phyloP scores from a whole-genome alignment of 2,888 invertebrate genomes.

The Hedychridium roseum region DNA sequence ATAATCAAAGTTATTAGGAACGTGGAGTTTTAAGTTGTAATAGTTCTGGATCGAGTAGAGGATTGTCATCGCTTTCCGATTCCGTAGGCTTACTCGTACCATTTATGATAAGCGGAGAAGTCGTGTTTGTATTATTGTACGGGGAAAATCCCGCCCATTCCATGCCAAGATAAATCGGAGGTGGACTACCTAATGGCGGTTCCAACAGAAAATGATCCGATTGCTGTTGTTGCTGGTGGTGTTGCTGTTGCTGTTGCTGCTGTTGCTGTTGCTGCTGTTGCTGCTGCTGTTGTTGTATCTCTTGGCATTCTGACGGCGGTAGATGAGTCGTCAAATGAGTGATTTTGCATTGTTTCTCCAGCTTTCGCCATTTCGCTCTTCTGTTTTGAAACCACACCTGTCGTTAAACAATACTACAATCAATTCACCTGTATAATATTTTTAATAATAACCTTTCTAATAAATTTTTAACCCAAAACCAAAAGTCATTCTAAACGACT shows the following conservation, averaged over 20 bases:
- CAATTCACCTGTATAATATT: no score
- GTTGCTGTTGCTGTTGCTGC: constrained; percentile 41
- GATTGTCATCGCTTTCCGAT: constrained; percentile 52
- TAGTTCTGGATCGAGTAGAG: constrained; percentile 58
- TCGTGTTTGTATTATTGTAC: constrained; percentile 50
- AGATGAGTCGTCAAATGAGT: constrained; percentile 52
- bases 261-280: constrained; percentile 46
- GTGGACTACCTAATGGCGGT: constrained; percentile 59
- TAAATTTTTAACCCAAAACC: no score
- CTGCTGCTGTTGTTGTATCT: constrained; percentile 45
- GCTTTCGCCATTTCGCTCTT: constrained; percentile 68
- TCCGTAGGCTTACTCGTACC: constrained; percentile 55
- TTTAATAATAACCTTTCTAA: no score
- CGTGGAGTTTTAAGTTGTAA: constrained; percentile 59
- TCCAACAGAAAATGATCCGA: constrained; percentile 56
- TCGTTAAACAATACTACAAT: constrained; percentile 2
- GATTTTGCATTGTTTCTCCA: constrained; percentile 64
- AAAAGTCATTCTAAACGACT: no score
- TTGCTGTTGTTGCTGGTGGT: constrained; percentile 44
- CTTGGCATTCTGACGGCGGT: constrained; percentile 45
- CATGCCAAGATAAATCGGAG: constrained; percentile 62
- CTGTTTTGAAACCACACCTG: constrained; percentile 63
- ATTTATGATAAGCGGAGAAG: constrained; percentile 57
- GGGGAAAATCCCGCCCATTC: constrained; percentile 63
- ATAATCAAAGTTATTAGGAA: constrained; percentile 43